Conservation (phyloP, 2,113 vertebrate genomes). For the Proteles cristata region DNA sequence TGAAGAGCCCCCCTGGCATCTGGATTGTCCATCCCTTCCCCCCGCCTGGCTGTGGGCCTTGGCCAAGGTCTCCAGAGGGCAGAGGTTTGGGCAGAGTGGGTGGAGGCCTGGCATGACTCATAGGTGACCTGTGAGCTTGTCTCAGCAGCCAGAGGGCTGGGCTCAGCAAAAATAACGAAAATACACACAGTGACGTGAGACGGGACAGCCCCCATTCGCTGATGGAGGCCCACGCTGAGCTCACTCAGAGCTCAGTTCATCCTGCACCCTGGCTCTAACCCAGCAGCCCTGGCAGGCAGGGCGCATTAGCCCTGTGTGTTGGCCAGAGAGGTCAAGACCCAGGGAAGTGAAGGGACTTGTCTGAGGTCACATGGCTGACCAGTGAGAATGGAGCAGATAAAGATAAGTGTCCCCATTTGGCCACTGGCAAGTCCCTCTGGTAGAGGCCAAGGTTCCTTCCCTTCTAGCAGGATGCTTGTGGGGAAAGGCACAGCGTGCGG, state of each 20-base stretch:
- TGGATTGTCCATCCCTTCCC: neutral
- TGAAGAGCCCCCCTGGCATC: neutral
- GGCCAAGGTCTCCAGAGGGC: neutral
- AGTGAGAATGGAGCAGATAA: neutral
- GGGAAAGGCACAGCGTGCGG: neutral
- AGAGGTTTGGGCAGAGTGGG: neutral
- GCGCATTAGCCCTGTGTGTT: neutral
- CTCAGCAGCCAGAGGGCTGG: neutral
- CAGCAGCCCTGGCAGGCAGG: neutral
- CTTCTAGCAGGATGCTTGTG: neutral
- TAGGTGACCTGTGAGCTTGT: neutral
- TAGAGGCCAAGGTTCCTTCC: neutral
- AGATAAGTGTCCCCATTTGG: neutral
- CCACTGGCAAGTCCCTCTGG: neutral
- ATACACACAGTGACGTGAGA: neutral
- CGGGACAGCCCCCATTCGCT: neutral
- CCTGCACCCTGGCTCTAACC: rapidly evolving
- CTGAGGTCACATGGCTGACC: neutral
- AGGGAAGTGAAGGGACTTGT: neutral
- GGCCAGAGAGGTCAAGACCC: neutral
- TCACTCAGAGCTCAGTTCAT: neutral
- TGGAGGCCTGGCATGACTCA: neutral
- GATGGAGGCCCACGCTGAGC: neutral
- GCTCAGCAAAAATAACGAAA: slow-evolving; percentile 2
- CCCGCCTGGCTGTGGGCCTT: neutral